Evolutionary conservation across 2,113 vertebrate species (phyloP), one percentile per base, ranked within the genome.

Genomic region (Felis chaus): DNA sequence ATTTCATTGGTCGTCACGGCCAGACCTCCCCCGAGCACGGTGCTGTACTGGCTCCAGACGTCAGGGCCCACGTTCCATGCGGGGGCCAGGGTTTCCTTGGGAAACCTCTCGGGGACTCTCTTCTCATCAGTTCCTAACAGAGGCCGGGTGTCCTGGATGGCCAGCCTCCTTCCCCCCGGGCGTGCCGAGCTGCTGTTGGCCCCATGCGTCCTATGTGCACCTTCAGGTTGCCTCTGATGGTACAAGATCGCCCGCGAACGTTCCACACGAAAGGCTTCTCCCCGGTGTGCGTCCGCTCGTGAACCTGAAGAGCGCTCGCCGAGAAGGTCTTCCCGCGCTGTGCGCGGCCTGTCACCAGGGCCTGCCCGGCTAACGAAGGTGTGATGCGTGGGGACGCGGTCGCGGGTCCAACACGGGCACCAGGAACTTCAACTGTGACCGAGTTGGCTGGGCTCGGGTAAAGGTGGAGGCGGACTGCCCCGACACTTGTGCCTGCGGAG

Each of bases 1-100:
- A 99, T 99, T 98, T 99, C 99, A 0, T 99, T 99, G 98, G 99
- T 99, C 99, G 99, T 99, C 99, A 99, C 98, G n/a, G 99, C 99
- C 96, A 99, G 98, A 13, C 99, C 99, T 0, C 99, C 99, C 7
- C 99, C 99, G 98, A 99, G 99, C 90, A 99, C 99, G 12, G 99
- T 99, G 21, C 99, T 98, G 7, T 99, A 99, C 98, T 99, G 99
- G 98, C 99, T 99, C 99, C 99, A 99, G 88, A 99, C 96, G 0
- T 99, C 98, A 0, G 99, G 99, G 97, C 99, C 99, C 91, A 99
- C 98, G 96, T 98, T 99, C 92, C 99, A 99, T 0, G 99, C 97
- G 1, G 99, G 98, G 41, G 99, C 94, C 61, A 98, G 90, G 83
- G 99, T 94, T 71, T 99, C 99, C 99, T 99, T 99, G 39, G 99